Base-by-base conservation (phyloP, 1,140 invertebrate species). In the Theocolax elegans region DNA sequence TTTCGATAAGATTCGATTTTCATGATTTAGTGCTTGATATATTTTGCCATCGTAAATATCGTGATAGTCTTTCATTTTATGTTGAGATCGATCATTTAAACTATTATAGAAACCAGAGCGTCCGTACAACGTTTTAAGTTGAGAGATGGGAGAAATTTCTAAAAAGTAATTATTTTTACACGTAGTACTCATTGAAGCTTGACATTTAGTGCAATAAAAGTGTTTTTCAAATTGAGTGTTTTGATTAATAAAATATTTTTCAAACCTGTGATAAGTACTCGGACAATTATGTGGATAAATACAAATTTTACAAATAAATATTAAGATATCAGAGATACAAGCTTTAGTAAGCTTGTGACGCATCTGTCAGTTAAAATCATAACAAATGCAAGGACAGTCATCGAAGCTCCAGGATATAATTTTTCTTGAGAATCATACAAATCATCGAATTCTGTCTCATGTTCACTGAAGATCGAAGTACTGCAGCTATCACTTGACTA, bases 11-110 rank as follows among this genome's bases (percentile, higher is more conserved):
- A 59, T 58, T 19, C 19, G 7, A 53, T 19, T 23, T 17, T 35
- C n/a, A 15, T 56, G 27, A 6, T 8, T 9, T 56, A 56, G 12
- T 53, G 66, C 25, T 71, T 70, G 48, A 23, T 71, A 74, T 9
- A 74, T 15, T 12, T 17, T 12, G 1, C 71, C 71, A 31, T 71
- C 74, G 46, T 75, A 75, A 17, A 71, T 71, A 38, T 75, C 71
- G 3, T 29, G 1, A 44, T 40, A 67, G 6, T 35, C 27, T 38
- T 63, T 63, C 42, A 48, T 42, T 1, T 67, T 1, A 7, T 70
- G 62, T 9, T 58, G 56, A 51, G 62, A 70, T 12, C 56, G 46
- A 49, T 67, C 4, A 51, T 53, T 49, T 10, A 67, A 40, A 2
- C 8, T 31, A 13, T 67, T 49, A 13, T 38, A 42, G 56, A 73